These are phyloP conservation scores for Batillaria attramentaria DNA, from an alignment of 1,140 invertebrate species.

Conservation along the genomic window DNA sequence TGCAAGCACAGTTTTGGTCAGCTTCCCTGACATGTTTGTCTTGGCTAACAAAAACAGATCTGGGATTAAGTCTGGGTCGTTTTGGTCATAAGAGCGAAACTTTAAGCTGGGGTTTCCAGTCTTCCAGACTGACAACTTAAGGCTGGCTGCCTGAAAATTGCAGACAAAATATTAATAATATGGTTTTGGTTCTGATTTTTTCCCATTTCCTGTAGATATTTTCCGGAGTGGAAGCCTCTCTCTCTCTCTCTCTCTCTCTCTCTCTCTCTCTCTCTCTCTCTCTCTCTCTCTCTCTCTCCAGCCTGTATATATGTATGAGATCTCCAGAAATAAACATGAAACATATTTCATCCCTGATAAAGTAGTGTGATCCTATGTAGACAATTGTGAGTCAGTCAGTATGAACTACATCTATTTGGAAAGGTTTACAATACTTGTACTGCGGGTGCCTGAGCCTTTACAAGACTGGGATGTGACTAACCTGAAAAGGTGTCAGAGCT, in stretches of 20 bases:
- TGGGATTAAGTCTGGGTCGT: neutral
- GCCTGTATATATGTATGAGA: neutral
- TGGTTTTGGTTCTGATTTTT: neutral
- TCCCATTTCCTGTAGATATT: neutral
- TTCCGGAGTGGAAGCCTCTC: neutral
- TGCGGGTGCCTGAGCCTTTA: too few relatives aligned
- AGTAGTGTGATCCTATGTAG: neutral
- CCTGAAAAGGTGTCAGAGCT: too few relatives aligned
- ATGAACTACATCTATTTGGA: too few relatives aligned
- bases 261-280: too few relatives aligned
- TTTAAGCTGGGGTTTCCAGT: neutral
- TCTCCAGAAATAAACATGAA: neutral
- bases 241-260: too few relatives aligned
- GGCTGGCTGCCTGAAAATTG: neutral
- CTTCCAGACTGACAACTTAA: neutral
- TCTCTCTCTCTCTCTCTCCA: too few relatives aligned
- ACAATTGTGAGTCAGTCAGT: too few relatives aligned
- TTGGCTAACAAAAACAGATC: neutral
- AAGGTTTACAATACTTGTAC: too few relatives aligned
- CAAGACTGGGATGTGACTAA: too few relatives aligned
- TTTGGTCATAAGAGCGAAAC: neutral
- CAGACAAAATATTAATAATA: neutral
- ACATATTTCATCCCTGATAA: neutral
- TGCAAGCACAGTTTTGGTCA: too few relatives aligned
- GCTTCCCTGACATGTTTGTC: too few relatives aligned